Evolutionary conservation across 2,888 invertebrate genomes (phyloP).

Genomic region (Cosmia trapezina): DNA sequence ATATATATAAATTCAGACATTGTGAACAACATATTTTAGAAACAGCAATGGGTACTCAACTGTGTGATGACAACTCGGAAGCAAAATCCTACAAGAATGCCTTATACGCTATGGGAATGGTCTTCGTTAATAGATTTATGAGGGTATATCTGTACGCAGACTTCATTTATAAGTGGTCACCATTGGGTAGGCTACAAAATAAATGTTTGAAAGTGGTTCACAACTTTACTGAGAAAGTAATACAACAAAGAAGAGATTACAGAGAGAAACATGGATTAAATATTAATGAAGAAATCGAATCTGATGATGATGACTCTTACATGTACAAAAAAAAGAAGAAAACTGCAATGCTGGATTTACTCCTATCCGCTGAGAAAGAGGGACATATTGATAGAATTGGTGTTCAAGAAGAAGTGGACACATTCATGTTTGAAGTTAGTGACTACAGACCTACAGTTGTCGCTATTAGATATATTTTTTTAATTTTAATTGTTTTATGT

Average conservation of each 20-base stretch:
- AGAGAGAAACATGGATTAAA: slow-evolving; percentile 56
- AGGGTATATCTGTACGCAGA: slow-evolving; percentile 91
- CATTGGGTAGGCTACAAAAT: slow-evolving; percentile 85
- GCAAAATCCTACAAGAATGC: slow-evolving; percentile 90
- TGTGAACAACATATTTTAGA: slow-evolving; percentile 73
- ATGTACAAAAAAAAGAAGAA: slow-evolving; percentile 84
- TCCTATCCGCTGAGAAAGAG: slow-evolving; percentile 86
- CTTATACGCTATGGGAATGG: slow-evolving; percentile 83
- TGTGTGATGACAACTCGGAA: slow-evolving; percentile 83
- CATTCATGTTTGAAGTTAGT: slow-evolving; percentile 91
- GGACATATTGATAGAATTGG: slow-evolving; percentile 87
- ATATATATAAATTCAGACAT: not conserved
- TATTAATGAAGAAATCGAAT: slow-evolving; percentile 41
- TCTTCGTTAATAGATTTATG: slow-evolving; percentile 78
- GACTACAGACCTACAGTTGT: not conserved
- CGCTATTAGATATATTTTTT: not conserved
- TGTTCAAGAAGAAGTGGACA: slow-evolving; percentile 91
- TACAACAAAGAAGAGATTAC: slow-evolving; percentile 71
- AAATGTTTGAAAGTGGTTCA: slow-evolving; percentile 79
- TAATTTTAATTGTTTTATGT: not conserved
- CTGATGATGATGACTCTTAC: slow-evolving; percentile 65
- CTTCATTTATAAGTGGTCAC: slow-evolving; percentile 87
- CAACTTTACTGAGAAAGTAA: slow-evolving; percentile 84
- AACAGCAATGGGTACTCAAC: slow-evolving; percentile 93
- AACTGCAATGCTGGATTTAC: slow-evolving; percentile 90